Base-by-base conservation (phyloP, 2,888 invertebrate genomes). In the Gymnoscelis rufifasciata region DNA sequence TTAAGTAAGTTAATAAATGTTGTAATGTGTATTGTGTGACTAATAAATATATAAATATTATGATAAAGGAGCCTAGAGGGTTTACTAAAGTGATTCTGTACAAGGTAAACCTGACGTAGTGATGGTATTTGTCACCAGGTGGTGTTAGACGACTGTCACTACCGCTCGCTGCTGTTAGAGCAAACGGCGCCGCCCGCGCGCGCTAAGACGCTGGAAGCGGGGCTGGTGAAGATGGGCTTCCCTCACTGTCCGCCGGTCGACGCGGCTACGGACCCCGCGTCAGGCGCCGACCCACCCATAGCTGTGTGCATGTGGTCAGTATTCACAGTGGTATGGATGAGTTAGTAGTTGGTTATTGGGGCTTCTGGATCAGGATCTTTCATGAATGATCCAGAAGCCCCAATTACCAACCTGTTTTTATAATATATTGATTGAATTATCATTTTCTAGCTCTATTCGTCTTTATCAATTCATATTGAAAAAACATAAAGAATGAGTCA, bases 211-310 rank as follows among this genome's bases (percentile, higher is more conserved):
- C 90, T 94, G 11, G 93, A 95, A 43, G 93, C 95, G 11, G 90
- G 92, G 42, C 90, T 97, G 1, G 95, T 97, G 26, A 95, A 97
- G 90, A 98, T 98, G 97, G 98, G 98, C 35, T 98, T 98, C 81
- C 98, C 98, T 4, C 96, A 97, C 86, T 88, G 90, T 45, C 89
- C 91, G 54, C 90, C 90, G 4, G 91, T 90, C 60, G 50, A 89
- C 90, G 62, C 86, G 88, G 64, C 76, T 90, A 53, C 71, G 0
- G 81, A 79, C 54, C 63, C 72, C 1, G 44, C 65, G 11, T 58
- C 68, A 43, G 76, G 77, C 37, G 89, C 87, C 54, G 92, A 91
- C 60, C 91, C 92, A 37, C 92, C 93, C 4, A 91, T 96, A 52
- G 94, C 96, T 19, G 93, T 97, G 80, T 98, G 97, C 86, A 96